Evolutionary conservation across 2,888 invertebrate species (phyloP).

Genomic region (Cheilosia variabilis): DNA sequence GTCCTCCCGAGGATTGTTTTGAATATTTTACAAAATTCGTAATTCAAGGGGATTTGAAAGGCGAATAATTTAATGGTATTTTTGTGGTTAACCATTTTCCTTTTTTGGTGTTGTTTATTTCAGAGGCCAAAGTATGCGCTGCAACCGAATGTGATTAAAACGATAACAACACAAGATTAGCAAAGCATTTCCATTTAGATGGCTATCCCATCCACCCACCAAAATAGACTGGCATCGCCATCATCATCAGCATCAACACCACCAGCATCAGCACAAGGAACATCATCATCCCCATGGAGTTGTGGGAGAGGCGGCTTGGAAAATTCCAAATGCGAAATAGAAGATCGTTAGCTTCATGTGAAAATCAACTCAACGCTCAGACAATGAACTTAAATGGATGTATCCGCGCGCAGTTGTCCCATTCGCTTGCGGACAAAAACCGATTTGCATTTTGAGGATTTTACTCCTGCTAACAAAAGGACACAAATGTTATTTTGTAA

Average conservation of each 20-base stretch:
- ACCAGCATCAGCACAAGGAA: not conserved
- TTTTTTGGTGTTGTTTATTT: conserved; percentile 30
- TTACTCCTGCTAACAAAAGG: conserved; percentile 59
- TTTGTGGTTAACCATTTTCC: conserved; percentile 2
- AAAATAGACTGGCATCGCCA: conserved; percentile 28
- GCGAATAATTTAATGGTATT: conserved; percentile 40
- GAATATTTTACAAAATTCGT: conserved; percentile 42
- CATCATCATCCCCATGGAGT: conserved; percentile 25
- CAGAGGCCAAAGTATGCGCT: conserved; percentile 20
- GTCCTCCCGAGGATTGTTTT: conserved; percentile 19
- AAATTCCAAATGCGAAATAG: conserved; percentile 36
- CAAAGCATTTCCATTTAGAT: conserved; percentile 64
- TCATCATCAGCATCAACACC: conserved; percentile 19
- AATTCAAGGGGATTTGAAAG: conserved; percentile 28
- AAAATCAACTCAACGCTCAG: conserved; percentile 65
- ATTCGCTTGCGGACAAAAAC: conserved; percentile 69
- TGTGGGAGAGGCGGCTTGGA: conserved; percentile 5
- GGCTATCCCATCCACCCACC: conserved; percentile 34
- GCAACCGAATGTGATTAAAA: conserved; percentile 67
- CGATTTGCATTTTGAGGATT: conserved; percentile 80
- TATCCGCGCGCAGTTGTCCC: conserved; percentile 49
- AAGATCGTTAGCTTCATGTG: conserved; percentile 44
- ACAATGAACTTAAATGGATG: conserved; percentile 71
- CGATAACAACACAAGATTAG: conserved; percentile 61
- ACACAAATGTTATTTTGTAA: conserved; percentile 68